Percentiles rank a stretch among this genome's conserved stretches.
These are phyloP conservation scores for Melanotaenia nigrans DNA, from an alignment of 2,797 vertebrate species.

Conservation along the genomic window DNA sequence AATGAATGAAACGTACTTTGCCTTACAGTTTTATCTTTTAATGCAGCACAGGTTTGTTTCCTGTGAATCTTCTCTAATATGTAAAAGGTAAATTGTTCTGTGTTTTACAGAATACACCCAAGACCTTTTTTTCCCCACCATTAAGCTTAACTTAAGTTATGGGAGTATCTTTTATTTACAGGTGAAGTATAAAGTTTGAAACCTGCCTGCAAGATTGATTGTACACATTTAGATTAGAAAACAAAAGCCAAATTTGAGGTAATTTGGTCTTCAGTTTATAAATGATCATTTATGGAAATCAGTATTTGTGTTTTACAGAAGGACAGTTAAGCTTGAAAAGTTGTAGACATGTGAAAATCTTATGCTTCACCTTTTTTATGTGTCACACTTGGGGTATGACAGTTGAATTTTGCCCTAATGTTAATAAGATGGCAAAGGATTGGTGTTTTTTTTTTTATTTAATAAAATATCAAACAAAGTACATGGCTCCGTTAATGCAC, in stretches of 20 bases:
- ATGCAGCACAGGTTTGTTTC: conserved; percentile 28
- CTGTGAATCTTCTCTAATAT: conserved; percentile 21
- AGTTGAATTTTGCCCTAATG: not conserved
- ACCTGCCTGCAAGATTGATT: conserved; percentile 21
- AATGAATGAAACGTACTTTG: conserved; percentile 22
- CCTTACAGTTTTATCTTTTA: conserved; percentile 30
- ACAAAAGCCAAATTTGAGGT: not conserved
- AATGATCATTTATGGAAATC: not conserved
- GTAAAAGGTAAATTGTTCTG: conserved; percentile 9
- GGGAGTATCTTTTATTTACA: conserved; percentile 30
- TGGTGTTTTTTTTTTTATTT: not conserved
- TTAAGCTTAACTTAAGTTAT: conserved; percentile 7
- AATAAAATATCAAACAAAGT: conserved; percentile 11
- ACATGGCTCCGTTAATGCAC: conserved; percentile 30
- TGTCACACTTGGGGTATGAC: conserved; percentile 18
- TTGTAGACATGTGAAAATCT: conserved; percentile 22
- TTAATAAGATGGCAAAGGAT: conserved; percentile 5
- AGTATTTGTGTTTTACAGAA: not conserved
- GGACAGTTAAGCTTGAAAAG: not conserved
- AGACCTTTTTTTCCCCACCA: conserved; percentile 12
- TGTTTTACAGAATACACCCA: conserved; percentile 18
- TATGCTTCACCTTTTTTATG: conserved; percentile 40
- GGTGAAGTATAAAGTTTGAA: conserved; percentile 53
- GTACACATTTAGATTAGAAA: conserved; percentile 2
- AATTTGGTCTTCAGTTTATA: not conserved